Conservation (phyloP, 2,888 invertebrate genomes). For the Acheta domesticus region DNA sequence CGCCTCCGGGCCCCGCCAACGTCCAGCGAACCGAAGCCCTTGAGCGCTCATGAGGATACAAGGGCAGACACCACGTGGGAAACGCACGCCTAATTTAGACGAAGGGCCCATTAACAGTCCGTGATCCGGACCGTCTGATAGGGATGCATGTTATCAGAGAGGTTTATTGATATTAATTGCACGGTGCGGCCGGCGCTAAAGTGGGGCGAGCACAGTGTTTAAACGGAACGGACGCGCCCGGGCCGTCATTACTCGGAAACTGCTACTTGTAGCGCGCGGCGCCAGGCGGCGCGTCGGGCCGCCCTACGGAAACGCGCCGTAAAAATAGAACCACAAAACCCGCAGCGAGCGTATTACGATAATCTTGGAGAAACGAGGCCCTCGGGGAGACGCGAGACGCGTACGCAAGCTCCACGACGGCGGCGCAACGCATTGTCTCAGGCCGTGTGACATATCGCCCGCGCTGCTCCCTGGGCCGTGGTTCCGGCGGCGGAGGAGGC, state of each 20-base stretch:
- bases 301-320: too few species aligned
- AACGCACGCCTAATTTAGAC: neutral
- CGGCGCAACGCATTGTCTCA: neutral
- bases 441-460: neutral
- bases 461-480: neutral
- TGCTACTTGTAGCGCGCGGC: neutral
- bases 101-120: neutral
- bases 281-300: neutral
- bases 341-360: too few species aligned
- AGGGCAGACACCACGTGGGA: neutral
- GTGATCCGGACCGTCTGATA: neutral
- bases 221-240: neutral
- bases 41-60: too few species aligned
- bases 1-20: too few species aligned
- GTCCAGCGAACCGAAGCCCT: too few species aligned
- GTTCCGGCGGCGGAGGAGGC: slow-evolving; percentile 8
- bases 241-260: neutral
- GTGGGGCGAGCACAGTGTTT: slow-evolving; percentile 4
- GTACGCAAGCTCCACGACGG: neutral
- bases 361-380: too few species aligned
- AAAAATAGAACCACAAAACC: too few species aligned
- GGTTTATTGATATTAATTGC: slow-evolving; percentile 9
- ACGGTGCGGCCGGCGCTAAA: neutral
- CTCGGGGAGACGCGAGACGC: neutral
- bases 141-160: neutral